Base-by-base conservation (phyloP, 2,113 vertebrate species). In the Leptodactylus fuscus region DNA sequence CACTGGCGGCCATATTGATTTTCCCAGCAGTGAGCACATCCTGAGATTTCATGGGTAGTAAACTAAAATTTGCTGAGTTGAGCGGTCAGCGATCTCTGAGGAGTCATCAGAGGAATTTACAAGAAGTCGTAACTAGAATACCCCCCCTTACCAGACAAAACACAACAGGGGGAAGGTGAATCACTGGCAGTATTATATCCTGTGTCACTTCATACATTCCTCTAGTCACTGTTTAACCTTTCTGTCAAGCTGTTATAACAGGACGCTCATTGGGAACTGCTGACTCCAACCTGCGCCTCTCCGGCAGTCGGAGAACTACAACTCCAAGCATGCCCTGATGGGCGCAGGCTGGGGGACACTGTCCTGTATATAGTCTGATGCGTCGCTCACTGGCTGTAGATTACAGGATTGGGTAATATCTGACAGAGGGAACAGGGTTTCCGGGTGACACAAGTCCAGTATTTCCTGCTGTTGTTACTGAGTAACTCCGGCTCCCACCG, bases 401-500 rank as follows among this genome's bases (percentile, higher is more conserved):
- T 20, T 60, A 24, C 11, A 41, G 11, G 1, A 32, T 83, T 83
- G 51, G 36, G 81, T 44, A 74, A 83, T 8, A 2, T 65, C 18
- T 73, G 10, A 2, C 11, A 8, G 27, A 13, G n/a, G 41, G n/a
- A 44, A 20, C 46, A 4, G 4, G 29, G 62, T 44, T 80, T 65
- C 44, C 1, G 13, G 15, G 5, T 4, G 24, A 87, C 87, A 81
- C 60, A 15, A 79, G 69, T 24, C 0, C 13, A 27, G 2, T n/a
- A 62, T 79, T 89, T 89, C 88, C 87, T 87, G 81, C 81, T 84
- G 60, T 65, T 67, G 48, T 32, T 11, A 27, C 27, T 38, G 20
- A 71, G 82, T 44, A n/a, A 71, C 38, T 38, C 41, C 36, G 2
- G 16, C 27, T 6, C 73, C 24, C 73, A 48, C 6, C 22, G 46